Evolutionary conservation across 2,113 vertebrate species (phyloP).

Genomic region (Trochalopteron elliotii): DNA sequence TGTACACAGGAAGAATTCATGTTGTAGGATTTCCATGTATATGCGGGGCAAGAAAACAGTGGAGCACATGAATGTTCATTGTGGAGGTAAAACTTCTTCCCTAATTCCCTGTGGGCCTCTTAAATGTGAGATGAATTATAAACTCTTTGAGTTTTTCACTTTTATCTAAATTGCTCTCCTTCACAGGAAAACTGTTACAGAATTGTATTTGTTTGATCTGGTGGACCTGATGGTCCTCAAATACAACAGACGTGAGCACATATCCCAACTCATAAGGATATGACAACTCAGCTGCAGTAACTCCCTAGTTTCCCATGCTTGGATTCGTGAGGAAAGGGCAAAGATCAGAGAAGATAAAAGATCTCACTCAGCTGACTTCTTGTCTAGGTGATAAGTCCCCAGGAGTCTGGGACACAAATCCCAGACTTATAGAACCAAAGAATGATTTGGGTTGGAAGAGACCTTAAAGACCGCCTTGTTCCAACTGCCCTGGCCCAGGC

Average conservation of each 20-base stretch:
- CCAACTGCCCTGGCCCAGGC: no score
- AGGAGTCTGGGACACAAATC: not conserved
- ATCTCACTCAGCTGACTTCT: not conserved
- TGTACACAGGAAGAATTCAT: not conserved
- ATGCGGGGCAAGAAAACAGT: not conserved
- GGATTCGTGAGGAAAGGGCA: not conserved
- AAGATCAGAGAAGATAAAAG: not conserved
- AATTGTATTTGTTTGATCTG: not conserved
- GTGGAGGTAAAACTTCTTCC: not conserved
- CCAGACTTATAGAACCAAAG: not conserved
- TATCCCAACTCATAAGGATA: not conserved
- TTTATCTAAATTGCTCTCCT: not conserved
- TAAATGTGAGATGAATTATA: not conserved
- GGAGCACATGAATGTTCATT: not conserved
- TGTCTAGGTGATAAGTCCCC: not conserved
- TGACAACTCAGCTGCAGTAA: not conserved
- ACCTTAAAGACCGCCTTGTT: not conserved
- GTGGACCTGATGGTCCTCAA: not conserved
- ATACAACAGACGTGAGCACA: not conserved
- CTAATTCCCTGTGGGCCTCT: not conserved
- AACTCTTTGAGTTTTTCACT: not conserved
- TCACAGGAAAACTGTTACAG: not conserved
- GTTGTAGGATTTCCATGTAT: not conserved
- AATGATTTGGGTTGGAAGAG: not conserved
- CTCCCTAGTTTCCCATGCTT: not conserved